phyloP scores from a whole-genome alignment of 2,113 vertebrate genomes.

The Nycticorax nycticorax region DNA sequence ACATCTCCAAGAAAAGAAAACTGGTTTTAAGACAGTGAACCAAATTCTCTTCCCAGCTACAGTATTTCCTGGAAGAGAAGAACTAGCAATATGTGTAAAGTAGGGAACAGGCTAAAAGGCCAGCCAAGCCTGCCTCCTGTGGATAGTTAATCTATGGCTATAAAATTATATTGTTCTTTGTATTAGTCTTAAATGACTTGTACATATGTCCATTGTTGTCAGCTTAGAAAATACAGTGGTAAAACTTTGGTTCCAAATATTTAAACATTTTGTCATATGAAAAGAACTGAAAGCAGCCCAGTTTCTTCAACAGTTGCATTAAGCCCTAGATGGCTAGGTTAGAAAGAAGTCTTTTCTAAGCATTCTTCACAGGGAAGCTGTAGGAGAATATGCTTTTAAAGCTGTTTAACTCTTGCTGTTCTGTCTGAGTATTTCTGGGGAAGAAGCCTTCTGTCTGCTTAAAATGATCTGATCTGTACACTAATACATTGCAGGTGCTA shows the following conservation, averaged over 20 bases:
- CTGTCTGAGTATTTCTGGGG: background rate
- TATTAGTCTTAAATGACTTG: background rate
- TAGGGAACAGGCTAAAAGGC: background rate
- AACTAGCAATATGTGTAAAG: background rate
- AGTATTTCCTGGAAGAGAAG: conserved; percentile 37
- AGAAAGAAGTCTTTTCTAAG: background rate
- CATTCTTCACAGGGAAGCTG: background rate
- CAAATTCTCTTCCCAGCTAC: background rate
- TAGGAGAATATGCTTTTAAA: background rate
- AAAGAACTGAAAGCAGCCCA: background rate
- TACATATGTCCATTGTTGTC: background rate
- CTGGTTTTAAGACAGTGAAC: background rate
- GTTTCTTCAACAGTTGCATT: background rate
- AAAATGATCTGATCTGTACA: background rate
- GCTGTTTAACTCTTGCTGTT: background rate
- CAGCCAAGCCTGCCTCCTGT: background rate
- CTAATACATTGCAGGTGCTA: background rate
- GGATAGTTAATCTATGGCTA: background rate
- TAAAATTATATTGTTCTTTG: background rate
- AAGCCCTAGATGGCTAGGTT: background rate
- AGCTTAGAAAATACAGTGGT: background rate
- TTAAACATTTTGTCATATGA: background rate
- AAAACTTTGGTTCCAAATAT: background rate
- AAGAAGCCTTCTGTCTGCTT: background rate
- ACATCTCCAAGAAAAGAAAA: background rate